Evolutionary conservation across 2,888 invertebrate genomes (phyloP).

Genomic region (Desoria tigrina): DNA sequence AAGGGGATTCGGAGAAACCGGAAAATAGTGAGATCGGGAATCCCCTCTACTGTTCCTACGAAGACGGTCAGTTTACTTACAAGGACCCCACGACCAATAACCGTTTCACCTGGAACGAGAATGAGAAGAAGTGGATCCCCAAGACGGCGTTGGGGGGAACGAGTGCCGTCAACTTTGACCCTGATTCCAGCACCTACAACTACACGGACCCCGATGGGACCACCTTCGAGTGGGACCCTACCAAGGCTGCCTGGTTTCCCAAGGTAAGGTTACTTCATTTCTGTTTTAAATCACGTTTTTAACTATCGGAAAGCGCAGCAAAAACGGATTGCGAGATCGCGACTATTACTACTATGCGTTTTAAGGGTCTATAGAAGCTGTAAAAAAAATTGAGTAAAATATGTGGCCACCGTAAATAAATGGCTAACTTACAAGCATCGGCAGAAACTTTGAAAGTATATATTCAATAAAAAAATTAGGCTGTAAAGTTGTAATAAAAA

Average conservation of each 20-base stretch:
- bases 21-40: conserved; percentile 31
- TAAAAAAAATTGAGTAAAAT: too few relatives aligned
- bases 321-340: too few relatives aligned
- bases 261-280: conserved; percentile 61
- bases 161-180: conserved; percentile 67
- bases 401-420: too few relatives aligned
- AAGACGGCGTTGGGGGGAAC: conserved; percentile 52
- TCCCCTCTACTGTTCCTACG: conserved; percentile 48
- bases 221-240: conserved; percentile 86
- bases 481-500: too few relatives aligned
- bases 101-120: conserved; percentile 68
- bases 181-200: conserved; percentile 76
- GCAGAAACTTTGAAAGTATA: too few relatives aligned
- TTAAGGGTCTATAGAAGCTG: too few relatives aligned
- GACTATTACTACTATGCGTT: too few relatives aligned
- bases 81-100: conserved; percentile 68
- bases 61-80: conserved; percentile 50
- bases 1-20: conserved; percentile 25
- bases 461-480: too few relatives aligned
- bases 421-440: too few relatives aligned
- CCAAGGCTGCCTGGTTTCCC: conserved; percentile 93
- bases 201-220: conserved; percentile 77
- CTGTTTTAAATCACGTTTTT: too few relatives aligned
- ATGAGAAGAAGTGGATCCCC: conserved; percentile 65
- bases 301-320: too few relatives aligned